Evolutionary conservation across 2,888 invertebrate genomes (phyloP).

Genomic region (Camponotus fellah): DNA sequence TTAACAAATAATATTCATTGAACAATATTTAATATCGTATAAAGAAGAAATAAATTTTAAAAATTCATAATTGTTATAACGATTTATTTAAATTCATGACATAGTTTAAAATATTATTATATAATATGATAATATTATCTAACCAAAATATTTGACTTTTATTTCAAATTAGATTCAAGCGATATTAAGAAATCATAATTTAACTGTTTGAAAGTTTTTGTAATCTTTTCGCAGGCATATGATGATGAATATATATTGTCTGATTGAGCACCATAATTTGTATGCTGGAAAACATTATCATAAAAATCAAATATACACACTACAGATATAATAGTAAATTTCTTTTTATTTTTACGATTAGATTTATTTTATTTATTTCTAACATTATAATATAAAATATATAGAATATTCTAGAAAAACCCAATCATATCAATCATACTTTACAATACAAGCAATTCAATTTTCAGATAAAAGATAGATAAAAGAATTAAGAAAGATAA

Average conservation of each 20-base stretch:
- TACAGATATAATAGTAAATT: neutral
- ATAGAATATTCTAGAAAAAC: neutral
- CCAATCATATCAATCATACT: neutral
- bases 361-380: neutral
- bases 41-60: neutral
- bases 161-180: neutral
- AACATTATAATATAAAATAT: neutral
- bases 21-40: neutral
- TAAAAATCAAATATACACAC: neutral
- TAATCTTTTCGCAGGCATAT: neutral
- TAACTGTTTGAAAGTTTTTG: neutral
- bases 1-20: neutral
- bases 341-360: conserved; percentile 4
- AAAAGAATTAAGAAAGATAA: conserved; percentile 30
- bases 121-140: neutral
- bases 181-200: conserved; percentile 13
- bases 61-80: conserved; percentile 4
- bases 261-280: neutral
- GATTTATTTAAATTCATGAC: too few relatives aligned
- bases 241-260: neutral
- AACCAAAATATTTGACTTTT: neutral
- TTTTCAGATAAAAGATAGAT: neutral
- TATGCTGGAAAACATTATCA: neutral
- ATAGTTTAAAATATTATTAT: neutral
- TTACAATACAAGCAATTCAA: neutral